phyloP scores from a whole-genome alignment of 2,113 vertebrate species.

The Myiozetetes cayanensis region DNA sequence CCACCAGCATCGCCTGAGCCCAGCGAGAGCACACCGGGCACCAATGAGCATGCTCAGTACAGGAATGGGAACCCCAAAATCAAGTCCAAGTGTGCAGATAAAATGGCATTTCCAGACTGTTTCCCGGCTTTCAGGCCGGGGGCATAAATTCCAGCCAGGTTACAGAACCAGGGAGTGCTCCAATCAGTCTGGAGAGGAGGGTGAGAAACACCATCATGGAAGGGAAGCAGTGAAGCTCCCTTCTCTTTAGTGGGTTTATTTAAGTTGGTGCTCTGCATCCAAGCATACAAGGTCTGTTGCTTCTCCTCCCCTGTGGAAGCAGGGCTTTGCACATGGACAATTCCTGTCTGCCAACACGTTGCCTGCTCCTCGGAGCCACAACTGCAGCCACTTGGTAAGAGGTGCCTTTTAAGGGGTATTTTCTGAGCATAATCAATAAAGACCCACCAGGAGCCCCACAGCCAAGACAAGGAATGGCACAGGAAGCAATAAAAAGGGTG shows the following conservation, averaged over 20 bases:
- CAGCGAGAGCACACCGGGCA: not conserved
- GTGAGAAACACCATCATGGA: not conserved
- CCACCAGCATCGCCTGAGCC: conserved; percentile 71
- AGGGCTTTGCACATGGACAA: not conserved
- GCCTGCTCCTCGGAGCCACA: not conserved
- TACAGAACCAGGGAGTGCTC: not conserved
- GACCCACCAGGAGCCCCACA: conserved; percentile 8
- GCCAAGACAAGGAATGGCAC: not conserved
- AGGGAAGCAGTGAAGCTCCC: not conserved
- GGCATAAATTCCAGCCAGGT: not conserved
- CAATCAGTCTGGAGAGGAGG: not conserved
- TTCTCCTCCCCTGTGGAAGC: not conserved
- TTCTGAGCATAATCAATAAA: conserved; percentile 58
- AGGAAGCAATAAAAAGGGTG: conserved; percentile 10
- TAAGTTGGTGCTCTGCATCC: not conserved
- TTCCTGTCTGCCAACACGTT: not conserved
- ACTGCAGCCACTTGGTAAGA: not conserved
- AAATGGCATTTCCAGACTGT: not conserved
- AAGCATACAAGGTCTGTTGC: not conserved
- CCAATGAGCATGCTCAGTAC: conserved; percentile 58
- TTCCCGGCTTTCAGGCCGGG: not conserved
- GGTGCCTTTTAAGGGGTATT: not conserved
- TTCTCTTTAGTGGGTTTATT: not conserved
- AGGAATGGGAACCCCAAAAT: not conserved
- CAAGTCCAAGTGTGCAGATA: not conserved